Base-by-base conservation (phyloP, 1,140 invertebrate genomes). In the Lasioglossum albipes region DNA sequence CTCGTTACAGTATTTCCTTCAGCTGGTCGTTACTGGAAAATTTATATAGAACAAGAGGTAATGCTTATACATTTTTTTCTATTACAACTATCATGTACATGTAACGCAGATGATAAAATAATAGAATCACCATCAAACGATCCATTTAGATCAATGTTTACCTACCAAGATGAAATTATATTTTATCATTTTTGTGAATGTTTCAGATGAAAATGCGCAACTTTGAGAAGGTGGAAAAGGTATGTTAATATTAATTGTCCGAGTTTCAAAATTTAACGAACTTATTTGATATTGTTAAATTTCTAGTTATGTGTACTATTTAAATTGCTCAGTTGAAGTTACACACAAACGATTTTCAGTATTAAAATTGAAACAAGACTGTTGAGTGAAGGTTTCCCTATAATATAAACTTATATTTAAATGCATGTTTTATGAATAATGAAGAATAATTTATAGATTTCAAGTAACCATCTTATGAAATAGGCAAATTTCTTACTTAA, bases 11-110 rank as follows among this genome's bases (percentile, higher is more conserved):
- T 98, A 22, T 99, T 99, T 91, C 98, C 98, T 9, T 99, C 98
- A 54, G 97, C 98, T 62, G 99, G 98, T 2, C 95, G 98, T 80
- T 99, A 98, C 93, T 99, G 99, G 99, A 99, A 99, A 94, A 97
- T 99, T 84, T 99, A 99, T 94, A 99, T 99, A 89, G 99, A 99
- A 94, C 98, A 99, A 95, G 99, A 99, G 97, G 97, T 98, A 94
- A 85, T 22, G 6, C 65, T 42, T 16, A 36, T 16, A 45, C 9
- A 7, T 10, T 27, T 22, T 57, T 22, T 13, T 13, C 31, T 7
- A 71, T n/a, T 7, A 59, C 9, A 54, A 54, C 18, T 54, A 16
- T 59, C 18, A 2, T 59, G 20, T 59, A n/a, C 1, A 59, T n/a
- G n/a, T 59, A 59, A n/a, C 7, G 7, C 7, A n/a, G n/a, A 9